Conservation (phyloP, 1,140 invertebrate species). For the Drosophila bifasciata region DNA sequence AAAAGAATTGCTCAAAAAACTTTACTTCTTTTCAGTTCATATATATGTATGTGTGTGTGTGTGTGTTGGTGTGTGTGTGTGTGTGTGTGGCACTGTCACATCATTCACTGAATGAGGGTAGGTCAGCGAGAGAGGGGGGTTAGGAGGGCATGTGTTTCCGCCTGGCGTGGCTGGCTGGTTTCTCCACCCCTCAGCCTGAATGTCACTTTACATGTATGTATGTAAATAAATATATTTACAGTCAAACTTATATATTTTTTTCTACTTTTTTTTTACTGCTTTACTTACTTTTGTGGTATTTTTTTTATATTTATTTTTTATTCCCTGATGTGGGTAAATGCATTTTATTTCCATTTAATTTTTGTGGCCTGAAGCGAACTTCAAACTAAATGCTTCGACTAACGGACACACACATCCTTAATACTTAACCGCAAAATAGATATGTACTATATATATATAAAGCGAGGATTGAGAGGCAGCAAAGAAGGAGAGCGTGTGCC, state of each 20-base stretch:
- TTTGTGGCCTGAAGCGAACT: conserved; percentile 53
- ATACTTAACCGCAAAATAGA: not conserved
- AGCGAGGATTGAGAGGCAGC: not conserved
- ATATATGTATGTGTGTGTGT: not conserved
- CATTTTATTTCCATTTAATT: conserved; percentile 78
- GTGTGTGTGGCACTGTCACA: conserved; percentile 47
- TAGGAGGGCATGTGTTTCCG: conserved; percentile 16
- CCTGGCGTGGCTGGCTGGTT: not conserved
- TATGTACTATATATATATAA: not conserved
- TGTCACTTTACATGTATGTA: conserved; percentile 35
- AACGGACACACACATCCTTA: conserved; percentile 25
- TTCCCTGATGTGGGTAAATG: conserved; percentile 28
- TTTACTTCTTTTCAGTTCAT: conserved; percentile 33
- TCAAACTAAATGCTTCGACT: conserved; percentile 40
- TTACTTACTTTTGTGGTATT: conserved; percentile 5
- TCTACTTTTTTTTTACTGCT: conserved; percentile 14
- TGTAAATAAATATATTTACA: conserved; percentile 12
- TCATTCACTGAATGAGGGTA: conserved; percentile 8
- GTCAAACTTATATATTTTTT: no score
- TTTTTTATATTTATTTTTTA: not conserved
- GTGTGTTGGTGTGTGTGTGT: conserved; percentile 23
- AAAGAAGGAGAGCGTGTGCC: not conserved
- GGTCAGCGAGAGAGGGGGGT: not conserved
- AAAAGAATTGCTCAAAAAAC: conserved; percentile 76
- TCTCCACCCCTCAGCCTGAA: no score